Evolutionary conservation across 2,888 invertebrate species (phyloP).

Genomic region (Latheticus oryzae): DNA sequence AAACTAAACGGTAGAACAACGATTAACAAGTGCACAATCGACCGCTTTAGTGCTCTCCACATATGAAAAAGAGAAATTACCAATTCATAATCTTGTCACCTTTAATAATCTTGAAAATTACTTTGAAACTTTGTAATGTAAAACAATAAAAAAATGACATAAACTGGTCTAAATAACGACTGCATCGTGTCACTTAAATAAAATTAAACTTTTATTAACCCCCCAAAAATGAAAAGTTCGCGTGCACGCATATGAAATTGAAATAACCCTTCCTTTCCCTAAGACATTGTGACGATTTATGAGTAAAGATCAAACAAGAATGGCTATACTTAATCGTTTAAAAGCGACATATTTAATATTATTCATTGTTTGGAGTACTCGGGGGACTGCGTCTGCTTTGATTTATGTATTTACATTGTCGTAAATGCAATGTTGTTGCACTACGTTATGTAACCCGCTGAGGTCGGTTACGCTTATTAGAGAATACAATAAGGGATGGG

Average conservation of each 20-base stretch:
- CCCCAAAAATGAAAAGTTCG: conserved; percentile 18
- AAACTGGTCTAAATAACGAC: too few relatives aligned
- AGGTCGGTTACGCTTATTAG: conserved; percentile 49
- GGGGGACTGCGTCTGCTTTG: conserved; percentile 47
- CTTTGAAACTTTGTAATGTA: too few relatives aligned
- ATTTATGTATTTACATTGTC: conserved; percentile 57
- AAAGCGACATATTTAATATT: conserved; percentile 33
- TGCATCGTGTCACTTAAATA: neutral
- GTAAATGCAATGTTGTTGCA: conserved; percentile 43
- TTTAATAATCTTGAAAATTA: too few relatives aligned
- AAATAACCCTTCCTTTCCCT: conserved; percentile 36
- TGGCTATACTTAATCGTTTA: conserved; percentile 23
- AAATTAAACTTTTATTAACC: conserved; percentile 4
- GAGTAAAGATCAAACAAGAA: conserved; percentile 37
- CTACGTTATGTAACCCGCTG: conserved; percentile 42
- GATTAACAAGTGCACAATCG: neutral
- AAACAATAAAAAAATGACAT: too few relatives aligned
- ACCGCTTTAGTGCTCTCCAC: too few relatives aligned
- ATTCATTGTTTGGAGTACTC: conserved; percentile 52
- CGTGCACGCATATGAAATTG: conserved; percentile 38
- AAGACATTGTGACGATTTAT: conserved; percentile 32
- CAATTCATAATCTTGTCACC: neutral
- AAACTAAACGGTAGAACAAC: neutral
- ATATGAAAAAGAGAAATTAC: neutral
- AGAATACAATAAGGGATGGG: conserved; percentile 49